Evolutionary conservation across 2,888 invertebrate species (phyloP), one percentile per base, ranked within the genome.

Genomic region (Punctoribates punctum): DNA sequence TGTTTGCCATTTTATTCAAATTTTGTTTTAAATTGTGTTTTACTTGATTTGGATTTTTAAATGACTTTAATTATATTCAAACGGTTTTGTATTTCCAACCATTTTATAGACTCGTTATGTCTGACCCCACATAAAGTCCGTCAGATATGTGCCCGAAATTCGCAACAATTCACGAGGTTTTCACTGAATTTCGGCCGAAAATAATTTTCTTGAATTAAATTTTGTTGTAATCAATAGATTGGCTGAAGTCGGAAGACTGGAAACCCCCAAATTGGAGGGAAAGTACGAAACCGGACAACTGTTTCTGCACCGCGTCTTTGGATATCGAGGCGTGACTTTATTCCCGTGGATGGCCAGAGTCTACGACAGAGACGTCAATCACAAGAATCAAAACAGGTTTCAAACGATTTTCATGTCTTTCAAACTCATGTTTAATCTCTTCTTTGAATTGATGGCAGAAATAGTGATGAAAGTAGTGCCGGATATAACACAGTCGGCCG

Each of bases 321-420:
- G 97, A 20, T 99, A 99, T 84, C 88, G 98, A 81, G 98, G 98
- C 5, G 95, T 99, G 17, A 90, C 98, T 77, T 86, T 99, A 73
- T 98, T 98, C 84, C 96, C 98, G 0, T 98, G 98, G 96, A 86
- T 94, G 78, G 97, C 97, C 11, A 88, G 93, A 82, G 94, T 97
- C 0, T 97, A 95, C 82, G 97, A 98, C 83, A 88, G 96, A 82
- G 96, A 96, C 87, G 86, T 91, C 74, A 90, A 91, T 1, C 88
- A 87, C 81, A 90, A 89, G 83, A 88, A 87, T 81, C 88, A 89
- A 81, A 86, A 83, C 81, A 81, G 79, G 81, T 80, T 73, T 57
- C 73, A 67, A 20, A 6, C 3, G 23, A 57, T 34, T n/a, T 13
- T 20, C 17, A 48, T n/a, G 17, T 3, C 51, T 29, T 54, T 23